phyloP scores from a whole-genome alignment of 2,797 vertebrate species.

The Nothura maculosa region DNA sequence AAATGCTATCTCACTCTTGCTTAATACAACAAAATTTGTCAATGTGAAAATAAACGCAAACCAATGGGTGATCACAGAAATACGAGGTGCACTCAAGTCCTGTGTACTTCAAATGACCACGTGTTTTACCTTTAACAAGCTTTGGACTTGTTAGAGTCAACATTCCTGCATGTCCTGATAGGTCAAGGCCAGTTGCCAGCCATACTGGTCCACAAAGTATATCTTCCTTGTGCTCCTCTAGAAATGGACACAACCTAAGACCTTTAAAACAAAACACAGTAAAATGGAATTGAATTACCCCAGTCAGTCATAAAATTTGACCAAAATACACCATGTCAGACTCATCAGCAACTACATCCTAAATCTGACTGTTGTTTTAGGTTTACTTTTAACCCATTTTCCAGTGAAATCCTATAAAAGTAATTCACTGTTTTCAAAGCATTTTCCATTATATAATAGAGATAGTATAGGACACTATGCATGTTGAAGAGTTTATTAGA shows the following conservation, averaged over 20 bases:
- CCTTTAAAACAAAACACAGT: conserved; percentile 79
- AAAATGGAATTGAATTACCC: neutral
- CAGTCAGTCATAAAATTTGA: neutral
- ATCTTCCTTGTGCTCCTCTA: conserved; percentile 98
- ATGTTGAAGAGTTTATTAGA: neutral
- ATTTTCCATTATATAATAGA: neutral
- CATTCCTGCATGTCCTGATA: conserved; percentile 98
- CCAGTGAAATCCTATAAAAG: neutral
- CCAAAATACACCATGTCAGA: neutral
- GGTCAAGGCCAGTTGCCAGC: conserved; percentile 97
- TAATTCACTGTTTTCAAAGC: neutral
- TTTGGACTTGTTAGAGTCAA: conserved; percentile 97
- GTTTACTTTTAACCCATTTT: neutral
- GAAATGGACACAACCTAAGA: conserved; percentile 93
- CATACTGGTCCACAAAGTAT: conserved; percentile 97
- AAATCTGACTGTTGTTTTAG: neutral
- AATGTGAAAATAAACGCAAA: neutral
- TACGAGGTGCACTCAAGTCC: neutral
- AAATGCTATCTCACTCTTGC: neutral
- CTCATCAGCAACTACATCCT: neutral
- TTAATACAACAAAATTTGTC: neutral
- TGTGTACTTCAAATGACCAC: neutral
- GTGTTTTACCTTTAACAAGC: conserved; percentile 93
- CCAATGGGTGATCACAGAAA: neutral
- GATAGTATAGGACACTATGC: neutral